phyloP scores from a whole-genome alignment of 2,113 vertebrate species.

The Myocastor coypus region DNA sequence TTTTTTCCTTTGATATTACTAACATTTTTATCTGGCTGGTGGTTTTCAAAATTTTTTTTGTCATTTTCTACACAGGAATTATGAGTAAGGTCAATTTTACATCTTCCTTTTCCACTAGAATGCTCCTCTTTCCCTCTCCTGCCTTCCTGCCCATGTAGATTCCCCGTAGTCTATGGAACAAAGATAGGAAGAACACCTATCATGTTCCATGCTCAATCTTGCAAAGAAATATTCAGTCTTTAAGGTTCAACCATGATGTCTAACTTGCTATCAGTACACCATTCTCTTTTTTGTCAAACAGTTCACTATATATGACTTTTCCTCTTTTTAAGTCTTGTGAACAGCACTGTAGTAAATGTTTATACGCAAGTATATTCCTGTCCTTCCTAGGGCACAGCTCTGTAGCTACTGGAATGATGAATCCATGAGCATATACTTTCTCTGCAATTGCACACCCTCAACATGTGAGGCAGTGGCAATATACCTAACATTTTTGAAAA shows the following conservation, averaged over 20 bases:
- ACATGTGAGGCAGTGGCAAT: background rate
- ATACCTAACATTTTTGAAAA: background rate
- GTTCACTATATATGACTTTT: background rate
- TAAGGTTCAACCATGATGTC: background rate
- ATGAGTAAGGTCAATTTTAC: background rate
- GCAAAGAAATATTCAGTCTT: background rate
- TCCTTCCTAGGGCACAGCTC: background rate
- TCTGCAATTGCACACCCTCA: background rate
- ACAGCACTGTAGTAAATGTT: background rate
- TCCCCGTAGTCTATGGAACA: background rate
- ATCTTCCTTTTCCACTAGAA: background rate
- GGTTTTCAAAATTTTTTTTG: background rate
- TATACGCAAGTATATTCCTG: background rate
- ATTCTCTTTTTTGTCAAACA: background rate
- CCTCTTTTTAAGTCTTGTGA: background rate
- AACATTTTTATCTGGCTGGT: no score
- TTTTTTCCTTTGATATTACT: no score
- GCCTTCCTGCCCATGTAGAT: background rate
- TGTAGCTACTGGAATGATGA: background rate
- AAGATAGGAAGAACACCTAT: background rate
- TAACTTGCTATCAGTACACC: background rate
- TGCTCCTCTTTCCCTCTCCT: background rate
- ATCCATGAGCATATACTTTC: background rate
- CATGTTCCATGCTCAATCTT: background rate
- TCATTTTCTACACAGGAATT: background rate